Base-by-base conservation (phyloP, 2,797 vertebrate genomes). In the Hephaestus fuliginosus region DNA sequence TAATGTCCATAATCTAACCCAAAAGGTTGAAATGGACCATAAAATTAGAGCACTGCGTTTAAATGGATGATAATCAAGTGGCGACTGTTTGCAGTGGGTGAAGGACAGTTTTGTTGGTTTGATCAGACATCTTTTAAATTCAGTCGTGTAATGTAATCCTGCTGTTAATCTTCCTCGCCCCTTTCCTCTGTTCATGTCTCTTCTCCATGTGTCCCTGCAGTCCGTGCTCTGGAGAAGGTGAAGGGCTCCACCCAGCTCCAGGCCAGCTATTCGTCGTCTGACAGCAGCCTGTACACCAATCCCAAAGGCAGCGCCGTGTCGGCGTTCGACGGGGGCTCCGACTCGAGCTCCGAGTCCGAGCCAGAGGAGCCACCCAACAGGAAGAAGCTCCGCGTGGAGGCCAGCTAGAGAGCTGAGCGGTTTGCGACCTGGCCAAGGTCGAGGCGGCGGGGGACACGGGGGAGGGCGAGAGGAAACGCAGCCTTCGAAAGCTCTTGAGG, bases 221-320 rank as follows among this genome's bases (percentile, higher is more conserved):
- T 99, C 70, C 98, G 98, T 0, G 98, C 98, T 60, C 96, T 99
- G 96, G 98, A 99, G 95, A 99, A 99, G 85, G 97, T 98, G 80
- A 98, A 97, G 90, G 98, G 98, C 69, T 97, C 96, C 1, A 94
- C 97, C 43, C 97, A 98, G 91, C 97, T 99, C 81, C 98, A 98
- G 95, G 93, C 96, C 94, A 98, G 93, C 94, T 99, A 98, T 91
- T 96, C 97, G 0, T 95, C 97, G 3, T 96, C 97, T 4, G 98
- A 99, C 96, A 97, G 95, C 97, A 98, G 96, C 96, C 97, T 98
- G 86, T 99, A 99, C 95, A 99, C 98, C 95, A 99, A 99, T 94
- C 96, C 97, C 93, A 99, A 99, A 93, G 98, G 98, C 96, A 97
- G 98, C 93, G 91, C 98, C 84, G 98, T 99, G 94, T 99, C 98